Conservation (phyloP, 2,113 vertebrate genomes). For the Speoplatyrhinus poulsoni region DNA sequence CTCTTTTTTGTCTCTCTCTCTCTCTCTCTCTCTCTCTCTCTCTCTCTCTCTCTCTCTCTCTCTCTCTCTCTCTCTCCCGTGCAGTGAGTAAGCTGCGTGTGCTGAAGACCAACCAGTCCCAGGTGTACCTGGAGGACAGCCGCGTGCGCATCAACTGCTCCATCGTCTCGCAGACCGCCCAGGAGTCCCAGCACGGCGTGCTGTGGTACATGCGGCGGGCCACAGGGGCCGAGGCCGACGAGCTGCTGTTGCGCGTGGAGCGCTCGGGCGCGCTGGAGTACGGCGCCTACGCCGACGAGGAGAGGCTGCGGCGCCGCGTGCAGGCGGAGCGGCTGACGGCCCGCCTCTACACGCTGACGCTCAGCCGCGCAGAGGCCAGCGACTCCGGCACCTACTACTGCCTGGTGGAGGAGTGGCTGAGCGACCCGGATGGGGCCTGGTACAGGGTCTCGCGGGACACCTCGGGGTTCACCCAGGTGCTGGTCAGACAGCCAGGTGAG, state of each 20-base stretch:
- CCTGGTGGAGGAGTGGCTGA: conserved; percentile 95
- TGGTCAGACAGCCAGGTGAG: conserved; percentile 88
- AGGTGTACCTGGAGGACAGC: conserved; percentile 86
- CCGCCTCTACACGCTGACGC: conserved; percentile 87
- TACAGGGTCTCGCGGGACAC: conserved; percentile 86
- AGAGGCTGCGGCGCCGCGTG: conserved; percentile 85
- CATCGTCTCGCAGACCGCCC: conserved; percentile 86
- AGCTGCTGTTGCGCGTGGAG: conserved; percentile 92
- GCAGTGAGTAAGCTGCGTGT: conserved; percentile 90
- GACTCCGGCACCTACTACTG: conserved; percentile 97
- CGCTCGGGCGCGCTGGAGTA: conserved; percentile 87
- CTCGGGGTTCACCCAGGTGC: conserved; percentile 86
- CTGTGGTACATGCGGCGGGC: conserved; percentile 89
- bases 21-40: neutral
- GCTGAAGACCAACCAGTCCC: conserved; percentile 88
- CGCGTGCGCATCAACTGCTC: conserved; percentile 90
- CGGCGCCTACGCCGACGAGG: conserved; percentile 89
- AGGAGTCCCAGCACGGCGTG: conserved; percentile 88
- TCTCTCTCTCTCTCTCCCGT: conserved; percentile 1
- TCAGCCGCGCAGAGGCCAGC: conserved; percentile 86
- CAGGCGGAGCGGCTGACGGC: conserved; percentile 87
- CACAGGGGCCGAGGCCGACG: conserved; percentile 76
- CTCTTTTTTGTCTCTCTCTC: too few species aligned
- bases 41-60: conserved; percentile 10
- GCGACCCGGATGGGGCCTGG: conserved; percentile 84